Conservation (phyloP, 1,140 invertebrate genomes). For the Lerema accius region DNA sequence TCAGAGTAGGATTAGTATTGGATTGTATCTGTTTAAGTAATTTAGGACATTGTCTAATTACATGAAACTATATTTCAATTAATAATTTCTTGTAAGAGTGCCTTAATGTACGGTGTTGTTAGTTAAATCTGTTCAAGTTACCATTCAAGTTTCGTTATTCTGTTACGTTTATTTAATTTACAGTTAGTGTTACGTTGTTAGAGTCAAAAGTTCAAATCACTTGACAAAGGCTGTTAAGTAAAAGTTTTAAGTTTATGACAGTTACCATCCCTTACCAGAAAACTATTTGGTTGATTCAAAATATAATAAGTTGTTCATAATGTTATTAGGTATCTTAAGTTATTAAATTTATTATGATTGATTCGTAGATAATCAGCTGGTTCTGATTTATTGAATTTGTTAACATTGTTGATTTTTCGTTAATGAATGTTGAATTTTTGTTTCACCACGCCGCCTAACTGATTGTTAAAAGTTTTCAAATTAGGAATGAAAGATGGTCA, state of each 20-base stretch:
- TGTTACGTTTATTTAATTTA: constrained; percentile 47
- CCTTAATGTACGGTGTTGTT: constrained; percentile 79
- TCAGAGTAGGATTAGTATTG: constrained; percentile 10
- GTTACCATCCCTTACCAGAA: not conserved
- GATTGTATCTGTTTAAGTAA: not conserved
- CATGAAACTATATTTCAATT: constrained; percentile 9
- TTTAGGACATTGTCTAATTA: too few relatives aligned
- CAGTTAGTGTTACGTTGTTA: constrained; percentile 40
- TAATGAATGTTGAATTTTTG: constrained; percentile 50
- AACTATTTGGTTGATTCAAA: not conserved
- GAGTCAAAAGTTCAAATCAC: constrained; percentile 33
- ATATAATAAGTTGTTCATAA: not conserved
- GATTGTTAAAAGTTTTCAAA: too few relatives aligned
- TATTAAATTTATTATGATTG: constrained; percentile 2
- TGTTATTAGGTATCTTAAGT: too few relatives aligned
- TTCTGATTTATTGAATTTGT: constrained; percentile 33
- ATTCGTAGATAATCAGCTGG: constrained; percentile 38
- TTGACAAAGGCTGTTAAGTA: constrained; percentile 35
- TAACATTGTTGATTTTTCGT: constrained; percentile 26
- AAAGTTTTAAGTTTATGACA: constrained; percentile 24
- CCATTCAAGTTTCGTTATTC: constrained; percentile 48
- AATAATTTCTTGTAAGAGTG: constrained; percentile 42
- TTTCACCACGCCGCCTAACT: constrained; percentile 31
- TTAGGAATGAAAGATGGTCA: too few relatives aligned
- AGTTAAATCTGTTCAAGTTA: constrained; percentile 50